Conservation (phyloP, 2,113 vertebrate species). For the Catharus fuscescens region DNA sequence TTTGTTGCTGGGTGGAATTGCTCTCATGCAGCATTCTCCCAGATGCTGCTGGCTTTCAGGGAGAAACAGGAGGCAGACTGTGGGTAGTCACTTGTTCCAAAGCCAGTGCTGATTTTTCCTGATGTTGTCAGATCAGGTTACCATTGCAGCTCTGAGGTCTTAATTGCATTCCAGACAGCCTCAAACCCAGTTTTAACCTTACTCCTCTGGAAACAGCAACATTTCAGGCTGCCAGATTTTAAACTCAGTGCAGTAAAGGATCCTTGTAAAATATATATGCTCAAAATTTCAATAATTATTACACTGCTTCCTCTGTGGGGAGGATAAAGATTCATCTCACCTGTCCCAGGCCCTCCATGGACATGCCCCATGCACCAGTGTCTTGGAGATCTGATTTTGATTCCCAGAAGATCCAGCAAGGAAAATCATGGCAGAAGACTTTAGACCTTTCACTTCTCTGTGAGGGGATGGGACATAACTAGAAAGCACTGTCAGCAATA, state of each 20-base stretch:
- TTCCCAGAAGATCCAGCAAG: not conserved
- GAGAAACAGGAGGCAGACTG: not conserved
- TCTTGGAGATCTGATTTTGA: not conserved
- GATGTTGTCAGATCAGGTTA: constrained; percentile 22
- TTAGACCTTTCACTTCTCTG: not conserved
- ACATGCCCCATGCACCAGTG: accelerated
- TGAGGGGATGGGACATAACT: not conserved
- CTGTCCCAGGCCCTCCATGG: not conserved
- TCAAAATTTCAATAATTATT: not conserved
- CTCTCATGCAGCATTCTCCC: not conserved
- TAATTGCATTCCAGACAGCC: not conserved
- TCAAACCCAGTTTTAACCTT: not conserved
- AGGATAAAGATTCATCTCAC: not conserved
- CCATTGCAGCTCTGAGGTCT: not conserved
- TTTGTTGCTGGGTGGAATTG: not conserved
- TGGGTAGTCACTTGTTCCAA: not conserved
- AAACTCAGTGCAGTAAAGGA: not conserved
- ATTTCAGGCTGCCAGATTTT: not conserved
- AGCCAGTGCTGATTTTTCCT: not conserved
- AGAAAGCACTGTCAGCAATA: not conserved
- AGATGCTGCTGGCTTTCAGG: not conserved
- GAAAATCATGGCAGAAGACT: not conserved
- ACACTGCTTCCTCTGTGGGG: not conserved
- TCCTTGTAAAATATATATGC: accelerated
- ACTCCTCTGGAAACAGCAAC: not conserved